Percentiles rank a stretch among this genome's conserved stretches.
These are phyloP conservation scores for Littorina saxatilis DNA, from an alignment of 1,140 invertebrate genomes.

Conservation along the genomic window DNA sequence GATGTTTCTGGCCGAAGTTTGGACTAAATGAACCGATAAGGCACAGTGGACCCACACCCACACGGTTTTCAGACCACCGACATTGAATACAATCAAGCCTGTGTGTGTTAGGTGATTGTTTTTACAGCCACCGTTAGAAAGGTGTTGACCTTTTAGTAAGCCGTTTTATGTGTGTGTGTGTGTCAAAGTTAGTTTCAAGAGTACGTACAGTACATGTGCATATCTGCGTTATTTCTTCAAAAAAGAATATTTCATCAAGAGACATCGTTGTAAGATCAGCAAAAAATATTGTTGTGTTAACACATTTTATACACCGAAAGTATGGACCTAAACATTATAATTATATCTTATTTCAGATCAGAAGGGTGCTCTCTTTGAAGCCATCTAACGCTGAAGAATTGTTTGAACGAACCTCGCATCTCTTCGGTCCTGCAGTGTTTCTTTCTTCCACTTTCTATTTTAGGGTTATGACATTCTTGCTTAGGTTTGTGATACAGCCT, in stretches of 20 bases:
- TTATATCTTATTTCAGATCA: constrained; percentile 8
- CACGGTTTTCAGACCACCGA: neutral
- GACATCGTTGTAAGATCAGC: too few relatives aligned
- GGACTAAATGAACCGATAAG: too few relatives aligned
- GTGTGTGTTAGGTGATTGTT: neutral
- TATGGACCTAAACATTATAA: too few relatives aligned
- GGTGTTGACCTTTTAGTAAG: neutral
- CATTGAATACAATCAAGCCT: neutral
- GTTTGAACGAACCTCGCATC: neutral
- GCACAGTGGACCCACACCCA: too few relatives aligned
- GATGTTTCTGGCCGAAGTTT: too few relatives aligned
- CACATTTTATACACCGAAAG: too few relatives aligned
- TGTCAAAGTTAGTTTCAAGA: too few relatives aligned
- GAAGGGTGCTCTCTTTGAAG: constrained; percentile 6
- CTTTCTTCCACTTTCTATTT: neutral
- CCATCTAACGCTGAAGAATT: neutral
- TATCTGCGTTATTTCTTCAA: too few relatives aligned
- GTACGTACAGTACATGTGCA: too few relatives aligned
- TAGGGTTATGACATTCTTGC: neutral
- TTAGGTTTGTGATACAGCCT: too few relatives aligned
- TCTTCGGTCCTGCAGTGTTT: neutral
- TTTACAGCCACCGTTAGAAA: neutral
- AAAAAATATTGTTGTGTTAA: too few relatives aligned
- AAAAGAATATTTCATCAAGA: too few relatives aligned
- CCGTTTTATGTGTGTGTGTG: neutral